phyloP scores from a whole-genome alignment of 2,888 invertebrate genomes.

The Encarsia formosa region DNA sequence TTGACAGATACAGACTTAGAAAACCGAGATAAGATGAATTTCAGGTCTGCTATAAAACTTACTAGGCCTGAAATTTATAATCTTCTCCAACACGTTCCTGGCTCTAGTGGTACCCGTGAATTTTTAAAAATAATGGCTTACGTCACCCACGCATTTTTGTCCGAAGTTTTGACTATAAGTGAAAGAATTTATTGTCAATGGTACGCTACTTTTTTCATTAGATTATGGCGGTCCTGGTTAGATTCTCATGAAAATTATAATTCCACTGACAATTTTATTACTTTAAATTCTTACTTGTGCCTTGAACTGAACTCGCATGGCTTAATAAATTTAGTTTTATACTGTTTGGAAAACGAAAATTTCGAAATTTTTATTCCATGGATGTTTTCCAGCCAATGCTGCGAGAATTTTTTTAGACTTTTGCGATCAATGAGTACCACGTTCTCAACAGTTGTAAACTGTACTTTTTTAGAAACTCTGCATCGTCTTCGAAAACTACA shows the following conservation, averaged over 20 bases:
- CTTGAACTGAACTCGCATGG: constrained; percentile 30
- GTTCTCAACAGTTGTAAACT: constrained; percentile 3
- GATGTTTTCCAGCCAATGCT: constrained; percentile 1
- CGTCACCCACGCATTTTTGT: neutral
- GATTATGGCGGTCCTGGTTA: constrained; percentile 27
- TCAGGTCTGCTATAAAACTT: neutral
- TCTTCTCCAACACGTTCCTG: neutral
- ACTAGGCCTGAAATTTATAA: neutral
- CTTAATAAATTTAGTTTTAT: constrained; percentile 20
- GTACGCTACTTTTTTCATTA: constrained; percentile 25
- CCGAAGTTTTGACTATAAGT: neutral
- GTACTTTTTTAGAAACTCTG: neutral
- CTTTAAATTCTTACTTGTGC: constrained; percentile 26
- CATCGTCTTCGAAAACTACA: too few species aligned
- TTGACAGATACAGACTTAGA: neutral
- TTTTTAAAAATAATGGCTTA: neutral
- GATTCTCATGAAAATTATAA: constrained; percentile 18
- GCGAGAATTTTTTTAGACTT: constrained; percentile 1
- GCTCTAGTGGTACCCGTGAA: neutral
- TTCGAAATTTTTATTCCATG: constrained; percentile 1
- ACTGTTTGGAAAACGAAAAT: neutral
- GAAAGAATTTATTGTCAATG: neutral
- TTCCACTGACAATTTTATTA: constrained; percentile 26
- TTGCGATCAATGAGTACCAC: constrained; percentile 1
- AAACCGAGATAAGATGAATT: neutral